A percentile compares a stretch with the other conserved stretches of the same genome.
phyloP scores from a whole-genome alignment of 2,888 invertebrate genomes.

The Eremobia ochroleuca region DNA sequence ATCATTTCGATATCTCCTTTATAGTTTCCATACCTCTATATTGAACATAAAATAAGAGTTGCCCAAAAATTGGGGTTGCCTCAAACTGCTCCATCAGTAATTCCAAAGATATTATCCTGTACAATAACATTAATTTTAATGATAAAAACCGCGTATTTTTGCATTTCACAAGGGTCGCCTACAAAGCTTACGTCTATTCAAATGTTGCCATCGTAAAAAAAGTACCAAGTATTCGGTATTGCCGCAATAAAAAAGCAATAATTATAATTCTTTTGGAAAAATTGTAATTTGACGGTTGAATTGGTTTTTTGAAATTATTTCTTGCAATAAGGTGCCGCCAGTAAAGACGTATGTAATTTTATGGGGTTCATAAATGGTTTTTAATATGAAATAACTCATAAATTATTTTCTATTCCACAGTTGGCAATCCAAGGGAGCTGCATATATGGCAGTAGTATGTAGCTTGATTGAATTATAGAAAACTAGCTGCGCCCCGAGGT shows the following conservation, averaged over 20 bases:
- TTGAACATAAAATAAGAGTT: neutral
- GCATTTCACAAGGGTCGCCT: constrained; percentile 78
- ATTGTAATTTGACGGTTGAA: constrained; percentile 85
- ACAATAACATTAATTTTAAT: constrained; percentile 89
- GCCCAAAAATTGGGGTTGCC: neutral
- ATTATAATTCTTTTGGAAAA: constrained; percentile 83
- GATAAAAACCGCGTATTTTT: constrained; percentile 81
- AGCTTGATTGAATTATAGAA: neutral
- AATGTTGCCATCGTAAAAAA: constrained; percentile 83
- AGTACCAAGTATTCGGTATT: constrained; percentile 80
- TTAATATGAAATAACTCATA: constrained; percentile 22
- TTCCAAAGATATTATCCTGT: constrained; percentile 68
- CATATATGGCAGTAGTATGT: too few species aligned
- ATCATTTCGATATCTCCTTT: neutral
- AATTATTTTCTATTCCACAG: too few species aligned
- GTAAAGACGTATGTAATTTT: constrained; percentile 24
- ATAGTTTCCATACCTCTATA: neutral
- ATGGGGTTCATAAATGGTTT: constrained; percentile 17
- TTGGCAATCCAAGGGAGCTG: too few species aligned
- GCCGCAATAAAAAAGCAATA: constrained; percentile 80
- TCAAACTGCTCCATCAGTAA: constrained; percentile 29
- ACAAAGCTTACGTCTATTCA: constrained; percentile 81
- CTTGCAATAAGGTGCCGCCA: constrained; percentile 54
- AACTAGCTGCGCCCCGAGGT: too few species aligned
- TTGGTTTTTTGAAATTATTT: constrained; percentile 73